Percentiles rank a stretch among this genome's conserved stretches.
phyloP scores from a whole-genome alignment of 2,797 vertebrate genomes.

The Craterocephalus amniculus region DNA sequence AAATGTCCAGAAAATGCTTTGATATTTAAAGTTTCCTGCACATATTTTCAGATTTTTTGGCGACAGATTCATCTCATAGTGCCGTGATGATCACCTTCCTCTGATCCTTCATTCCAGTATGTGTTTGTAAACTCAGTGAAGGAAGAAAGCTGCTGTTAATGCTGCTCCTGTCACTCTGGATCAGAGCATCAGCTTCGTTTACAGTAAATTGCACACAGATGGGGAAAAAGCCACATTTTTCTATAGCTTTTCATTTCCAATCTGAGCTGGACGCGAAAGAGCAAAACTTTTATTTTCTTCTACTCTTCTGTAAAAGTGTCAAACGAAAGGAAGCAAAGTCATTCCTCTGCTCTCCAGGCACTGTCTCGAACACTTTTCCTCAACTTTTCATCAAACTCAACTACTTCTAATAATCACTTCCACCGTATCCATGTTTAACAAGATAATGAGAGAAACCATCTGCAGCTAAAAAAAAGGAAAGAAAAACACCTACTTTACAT shows the following conservation, averaged over 20 bases:
- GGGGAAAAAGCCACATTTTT: too few species aligned
- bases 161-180: slow-evolving; percentile 3
- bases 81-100: not conserved
- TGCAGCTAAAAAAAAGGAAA: slow-evolving; percentile 26
- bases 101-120: not conserved
- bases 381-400: slow-evolving; percentile 60
- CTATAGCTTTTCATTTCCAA: not conserved
- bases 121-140: not conserved
- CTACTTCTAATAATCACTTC: slow-evolving; percentile 35
- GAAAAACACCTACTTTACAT: slow-evolving; percentile 66
- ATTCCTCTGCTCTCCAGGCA: slow-evolving; percentile 36
- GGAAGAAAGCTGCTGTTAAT: slow-evolving; percentile 4
- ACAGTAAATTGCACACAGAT: not conserved
- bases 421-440: slow-evolving; percentile 58
- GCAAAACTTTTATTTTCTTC: not conserved
- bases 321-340: slow-evolving; percentile 23
- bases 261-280: slow-evolving; percentile 16
- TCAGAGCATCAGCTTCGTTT: not conserved
- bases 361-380: not conserved
- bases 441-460: slow-evolving; percentile 59
- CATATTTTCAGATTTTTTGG: not conserved
- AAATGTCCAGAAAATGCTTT: too few species aligned
- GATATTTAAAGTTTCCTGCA: not conserved
- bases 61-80: not conserved
- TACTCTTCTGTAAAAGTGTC: not conserved